These are phyloP conservation scores for Matsumurasca onukii DNA, from an alignment of 1,140 invertebrate species.

Conservation along the genomic window DNA sequence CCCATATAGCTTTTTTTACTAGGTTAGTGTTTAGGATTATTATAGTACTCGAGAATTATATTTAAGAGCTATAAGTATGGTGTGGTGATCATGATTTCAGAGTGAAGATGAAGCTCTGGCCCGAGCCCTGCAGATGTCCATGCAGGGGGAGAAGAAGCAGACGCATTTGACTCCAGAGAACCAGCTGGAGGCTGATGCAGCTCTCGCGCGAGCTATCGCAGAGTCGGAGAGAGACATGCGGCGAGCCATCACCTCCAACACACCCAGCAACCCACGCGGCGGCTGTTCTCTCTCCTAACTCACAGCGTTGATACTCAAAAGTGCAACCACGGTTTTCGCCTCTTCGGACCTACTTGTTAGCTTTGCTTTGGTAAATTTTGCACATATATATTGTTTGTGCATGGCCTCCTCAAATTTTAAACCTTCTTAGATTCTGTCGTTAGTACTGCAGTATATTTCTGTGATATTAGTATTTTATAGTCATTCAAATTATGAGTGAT, in stretches of 20 bases:
- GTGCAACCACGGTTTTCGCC: too few relatives aligned
- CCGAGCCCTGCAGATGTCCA: constrained; percentile 73
- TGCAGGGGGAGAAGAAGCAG: constrained; percentile 52
- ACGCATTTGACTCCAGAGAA: constrained; percentile 3
- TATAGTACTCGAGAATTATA: constrained; percentile 19
- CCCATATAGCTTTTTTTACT: not conserved
- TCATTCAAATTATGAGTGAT: too few relatives aligned
- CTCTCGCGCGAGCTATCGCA: constrained; percentile 20
- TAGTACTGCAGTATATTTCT: too few relatives aligned
- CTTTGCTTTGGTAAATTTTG: too few relatives aligned
- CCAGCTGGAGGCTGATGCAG: constrained; percentile 14
- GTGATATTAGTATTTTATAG: too few relatives aligned
- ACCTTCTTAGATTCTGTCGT: too few relatives aligned
- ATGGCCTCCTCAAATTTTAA: too few relatives aligned
- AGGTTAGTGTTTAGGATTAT: not conserved
- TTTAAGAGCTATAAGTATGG: constrained; percentile 23
- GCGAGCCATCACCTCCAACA: not conserved
- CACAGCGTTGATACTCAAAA: too few relatives aligned
- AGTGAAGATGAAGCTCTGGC: constrained; percentile 87
- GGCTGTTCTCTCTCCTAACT: not conserved
- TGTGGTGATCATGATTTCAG: constrained; percentile 43
- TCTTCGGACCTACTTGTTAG: too few relatives aligned
- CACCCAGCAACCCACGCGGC: not conserved
- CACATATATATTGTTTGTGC: too few relatives aligned
- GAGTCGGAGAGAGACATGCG: constrained; percentile 7